Conservation (phyloP, 2,888 invertebrate species). For the Plebejus argus region DNA sequence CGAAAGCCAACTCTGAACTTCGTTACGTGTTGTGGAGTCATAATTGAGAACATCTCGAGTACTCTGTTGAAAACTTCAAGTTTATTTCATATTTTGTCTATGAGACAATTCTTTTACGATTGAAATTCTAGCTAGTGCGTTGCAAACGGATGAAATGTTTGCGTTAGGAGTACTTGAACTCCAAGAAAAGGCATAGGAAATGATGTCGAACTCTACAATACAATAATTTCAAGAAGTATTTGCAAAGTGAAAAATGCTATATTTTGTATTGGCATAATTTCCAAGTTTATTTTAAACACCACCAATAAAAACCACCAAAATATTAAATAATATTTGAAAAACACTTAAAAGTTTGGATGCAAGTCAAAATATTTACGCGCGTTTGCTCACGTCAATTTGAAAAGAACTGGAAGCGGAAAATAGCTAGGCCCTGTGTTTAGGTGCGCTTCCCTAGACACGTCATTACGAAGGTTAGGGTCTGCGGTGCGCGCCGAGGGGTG, state of each 20-base stretch:
- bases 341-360: too few species aligned
- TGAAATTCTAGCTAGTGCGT: background rate
- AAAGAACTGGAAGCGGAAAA: conserved; percentile 58
- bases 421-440: conserved; percentile 56
- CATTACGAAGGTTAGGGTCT: conserved; percentile 68
- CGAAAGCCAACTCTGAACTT: conserved; percentile 47
- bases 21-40: conserved; percentile 46
- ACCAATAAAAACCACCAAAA: too few species aligned
- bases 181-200: too few species aligned
- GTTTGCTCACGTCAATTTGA: conserved; percentile 45
- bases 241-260: too few species aligned
- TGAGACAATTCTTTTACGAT: conserved; percentile 10
- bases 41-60: conserved; percentile 44
- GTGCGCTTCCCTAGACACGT: conserved; percentile 73
- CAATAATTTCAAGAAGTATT: too few species aligned
- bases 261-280: too few species aligned
- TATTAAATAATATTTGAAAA: too few species aligned
- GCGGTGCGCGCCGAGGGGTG: conserved; percentile 51
- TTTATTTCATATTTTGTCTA: conserved; percentile 24
- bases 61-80: conserved; percentile 35
- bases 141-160: too few species aligned
- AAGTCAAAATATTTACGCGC: background rate
- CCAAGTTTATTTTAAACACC: too few species aligned
- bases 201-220: too few species aligned
- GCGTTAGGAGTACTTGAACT: too few species aligned